phyloP scores from a whole-genome alignment of 2,113 vertebrate genomes.

The Strigops habroptila region DNA sequence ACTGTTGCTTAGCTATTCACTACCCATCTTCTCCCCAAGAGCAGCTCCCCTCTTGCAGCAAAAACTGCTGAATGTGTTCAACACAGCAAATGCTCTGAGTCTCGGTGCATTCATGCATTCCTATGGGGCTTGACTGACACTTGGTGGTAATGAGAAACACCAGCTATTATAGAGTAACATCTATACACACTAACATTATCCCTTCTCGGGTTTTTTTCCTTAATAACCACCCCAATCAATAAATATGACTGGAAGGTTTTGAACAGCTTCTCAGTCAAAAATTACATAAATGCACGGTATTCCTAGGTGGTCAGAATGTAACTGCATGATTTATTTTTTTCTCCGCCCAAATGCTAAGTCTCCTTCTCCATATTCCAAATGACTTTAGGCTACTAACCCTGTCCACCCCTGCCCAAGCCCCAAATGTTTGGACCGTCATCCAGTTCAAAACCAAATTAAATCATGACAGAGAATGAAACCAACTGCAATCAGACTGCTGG shows the following conservation, averaged over 20 bases:
- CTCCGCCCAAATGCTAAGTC: not conserved
- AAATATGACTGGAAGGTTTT: not conserved
- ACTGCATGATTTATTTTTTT: not conserved
- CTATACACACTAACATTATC: not conserved
- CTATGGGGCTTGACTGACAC: not conserved
- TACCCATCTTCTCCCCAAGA: not conserved
- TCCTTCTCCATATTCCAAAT: not conserved
- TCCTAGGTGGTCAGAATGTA: not conserved
- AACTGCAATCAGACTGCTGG: not conserved
- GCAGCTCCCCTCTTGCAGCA: not conserved
- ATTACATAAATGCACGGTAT: not conserved
- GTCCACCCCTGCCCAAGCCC: not conserved
- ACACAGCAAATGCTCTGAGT: not conserved
- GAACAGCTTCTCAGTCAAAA: not conserved
- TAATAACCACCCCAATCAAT: not conserved
- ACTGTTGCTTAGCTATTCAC: not conserved
- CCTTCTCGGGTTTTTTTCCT: fast-evolving
- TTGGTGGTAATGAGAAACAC: not conserved
- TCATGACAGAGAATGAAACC: not conserved
- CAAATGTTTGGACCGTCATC: not conserved
- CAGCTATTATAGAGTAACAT: not conserved
- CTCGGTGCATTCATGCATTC: not conserved
- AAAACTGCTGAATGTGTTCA: not conserved
- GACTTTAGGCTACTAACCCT: not conserved
- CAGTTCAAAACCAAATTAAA: not conserved